A percentile compares a stretch with the other conserved stretches of the same genome.
These are phyloP conservation scores for Ciconia maguari DNA, from an alignment of 2,113 vertebrate genomes.

Conservation along the genomic window DNA sequence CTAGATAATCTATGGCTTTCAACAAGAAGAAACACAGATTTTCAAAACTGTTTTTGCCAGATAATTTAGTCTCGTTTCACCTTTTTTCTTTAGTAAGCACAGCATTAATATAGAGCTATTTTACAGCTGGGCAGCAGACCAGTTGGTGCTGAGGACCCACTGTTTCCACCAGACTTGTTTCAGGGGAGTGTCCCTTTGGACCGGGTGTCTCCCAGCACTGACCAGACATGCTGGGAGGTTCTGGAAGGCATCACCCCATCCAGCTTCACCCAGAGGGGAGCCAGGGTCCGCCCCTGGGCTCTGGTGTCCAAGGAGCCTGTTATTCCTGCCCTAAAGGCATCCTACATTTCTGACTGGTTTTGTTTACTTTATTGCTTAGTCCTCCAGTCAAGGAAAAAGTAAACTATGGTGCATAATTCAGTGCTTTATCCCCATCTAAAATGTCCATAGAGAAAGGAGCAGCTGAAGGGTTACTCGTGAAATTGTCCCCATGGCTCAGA, in stretches of 20 bases:
- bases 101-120: background rate
- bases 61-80: background rate
- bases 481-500: constrained; percentile 22
- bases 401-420: background rate
- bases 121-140: background rate
- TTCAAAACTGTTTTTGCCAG: background rate
- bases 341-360: background rate
- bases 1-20: background rate
- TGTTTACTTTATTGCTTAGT: background rate
- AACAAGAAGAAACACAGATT: background rate
- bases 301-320: background rate
- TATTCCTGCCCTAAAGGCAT: background rate
- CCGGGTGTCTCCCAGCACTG: background rate
- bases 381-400: background rate
- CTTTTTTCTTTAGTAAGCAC: background rate
- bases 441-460: background rate
- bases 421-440: background rate
- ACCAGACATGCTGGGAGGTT: background rate
- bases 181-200: background rate
- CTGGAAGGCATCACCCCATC: background rate
- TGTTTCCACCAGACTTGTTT: background rate
- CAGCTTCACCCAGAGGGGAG: background rate
- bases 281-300: background rate
- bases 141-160: background rate
- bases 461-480: background rate